phyloP scores from a whole-genome alignment of 2,888 invertebrate species.

The Nomada goodeniana region DNA sequence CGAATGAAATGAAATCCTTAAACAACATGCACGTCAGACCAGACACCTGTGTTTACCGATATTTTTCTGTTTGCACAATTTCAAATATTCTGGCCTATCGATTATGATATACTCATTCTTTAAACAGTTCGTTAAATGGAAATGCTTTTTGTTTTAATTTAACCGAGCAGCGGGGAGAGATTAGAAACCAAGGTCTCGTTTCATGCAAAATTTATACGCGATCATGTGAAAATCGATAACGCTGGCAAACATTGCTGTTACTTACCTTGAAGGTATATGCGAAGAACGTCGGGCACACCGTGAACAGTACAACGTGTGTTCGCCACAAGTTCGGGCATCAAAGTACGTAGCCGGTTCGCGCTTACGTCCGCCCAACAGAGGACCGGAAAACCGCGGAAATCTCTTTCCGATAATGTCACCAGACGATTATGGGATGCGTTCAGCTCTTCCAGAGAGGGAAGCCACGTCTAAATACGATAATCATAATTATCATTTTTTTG shows the following conservation, averaged over 20 bases:
- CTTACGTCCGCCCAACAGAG: slow-evolving; percentile 93
- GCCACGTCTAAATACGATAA: slow-evolving; percentile 87
- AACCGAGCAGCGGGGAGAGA: not conserved
- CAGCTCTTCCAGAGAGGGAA: slow-evolving; percentile 91
- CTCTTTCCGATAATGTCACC: slow-evolving; percentile 89
- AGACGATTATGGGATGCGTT: slow-evolving; percentile 92
- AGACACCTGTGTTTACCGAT: slow-evolving; percentile 37
- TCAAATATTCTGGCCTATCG: not conserved
- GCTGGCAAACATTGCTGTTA: not conserved
- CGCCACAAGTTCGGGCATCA: slow-evolving; percentile 91
- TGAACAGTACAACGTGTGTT: slow-evolving; percentile 93
- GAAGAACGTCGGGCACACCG: slow-evolving; percentile 91
- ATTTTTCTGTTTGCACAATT: not conserved
- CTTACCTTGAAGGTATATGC: slow-evolving; percentile 92
- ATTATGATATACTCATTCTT: not conserved
- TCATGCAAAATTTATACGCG: not conserved
- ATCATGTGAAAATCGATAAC: not conserved
- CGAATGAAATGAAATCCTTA: not conserved
- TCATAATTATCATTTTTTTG: not conserved
- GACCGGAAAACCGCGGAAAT: slow-evolving; percentile 93
- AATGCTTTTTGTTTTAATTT: not conserved
- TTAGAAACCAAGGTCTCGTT: not conserved
- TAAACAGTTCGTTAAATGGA: not conserved
- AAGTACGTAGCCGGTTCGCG: slow-evolving; percentile 90
- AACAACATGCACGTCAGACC: not conserved